Percentiles rank a stretch among this genome's conserved stretches.
Evolutionary conservation across 2,113 vertebrate species (phyloP).

Genomic region (Pithys albifrons): DNA sequence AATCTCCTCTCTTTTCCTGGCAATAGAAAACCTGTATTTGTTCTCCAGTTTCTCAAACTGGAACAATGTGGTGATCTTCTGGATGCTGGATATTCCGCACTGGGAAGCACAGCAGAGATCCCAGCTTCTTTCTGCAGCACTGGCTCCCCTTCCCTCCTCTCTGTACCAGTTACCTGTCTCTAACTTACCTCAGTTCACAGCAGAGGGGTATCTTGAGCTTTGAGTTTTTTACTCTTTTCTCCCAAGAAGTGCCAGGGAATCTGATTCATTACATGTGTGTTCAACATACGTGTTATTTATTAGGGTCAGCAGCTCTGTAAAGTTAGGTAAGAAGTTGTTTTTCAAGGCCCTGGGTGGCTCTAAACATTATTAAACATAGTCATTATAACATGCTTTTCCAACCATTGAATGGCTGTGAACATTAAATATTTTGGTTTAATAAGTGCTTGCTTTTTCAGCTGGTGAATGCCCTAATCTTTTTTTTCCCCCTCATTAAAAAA

Average conservation of each 20-base stretch:
- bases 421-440: constrained; percentile 72
- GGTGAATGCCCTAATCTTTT: constrained; percentile 58
- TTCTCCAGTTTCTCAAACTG: neutral
- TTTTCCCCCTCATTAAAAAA: constrained; percentile 57
- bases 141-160: neutral
- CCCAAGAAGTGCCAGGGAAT: neutral
- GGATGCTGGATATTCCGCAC: neutral
- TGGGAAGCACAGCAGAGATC: neutral
- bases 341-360: constrained; percentile 60
- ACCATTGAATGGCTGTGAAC: constrained; percentile 49
- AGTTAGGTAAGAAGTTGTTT: constrained; percentile 36
- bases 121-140: neutral
- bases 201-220: neutral
- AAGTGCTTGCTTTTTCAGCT: constrained; percentile 72
- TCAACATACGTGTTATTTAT: neutral
- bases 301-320: constrained; percentile 7
- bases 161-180: neutral
- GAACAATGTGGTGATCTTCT: neutral
- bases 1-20: neutral
- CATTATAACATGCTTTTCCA: constrained; percentile 62
- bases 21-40: neutral
- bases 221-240: neutral
- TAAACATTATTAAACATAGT: constrained; percentile 64
- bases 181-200: neutral
- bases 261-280: neutral